Base-by-base conservation (phyloP, 2,113 vertebrate genomes). In the Piprites chloris region DNA sequence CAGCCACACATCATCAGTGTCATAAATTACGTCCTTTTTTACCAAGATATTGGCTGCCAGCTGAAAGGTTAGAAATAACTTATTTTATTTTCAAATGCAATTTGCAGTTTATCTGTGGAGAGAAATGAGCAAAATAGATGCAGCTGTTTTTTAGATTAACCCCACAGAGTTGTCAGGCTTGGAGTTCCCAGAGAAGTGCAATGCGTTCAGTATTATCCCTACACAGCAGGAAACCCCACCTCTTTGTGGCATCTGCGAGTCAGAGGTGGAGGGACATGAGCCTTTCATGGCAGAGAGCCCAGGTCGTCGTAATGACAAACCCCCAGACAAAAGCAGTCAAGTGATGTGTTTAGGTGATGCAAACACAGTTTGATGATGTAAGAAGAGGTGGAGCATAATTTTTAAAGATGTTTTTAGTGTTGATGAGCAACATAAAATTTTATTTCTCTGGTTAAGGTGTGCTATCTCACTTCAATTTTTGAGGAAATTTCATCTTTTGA, bases 81-180 rank as follows among this genome's bases (percentile, higher is more conserved):
- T 97, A 95, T 63, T 97, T 96, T 97, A 95, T 98, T 98, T 98
- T 97, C 96, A 96, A 97, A 95, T 97, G 97, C 91, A 97, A 96
- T 97, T 98, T 98, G 95, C 95, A 96, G 91, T 98, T 97, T 97
- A 89, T 96, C 92, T 95, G 77, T 9, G 65, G 92, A 97, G 90
- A 96, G 96, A 96, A 97, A 97, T 97, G 97, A 98, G 92, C 90
- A 96, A 96, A 98, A 97, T 95, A 96, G 95, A 96, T 97, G 95
- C 97, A 98, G 97, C 97, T 98, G 97, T 96, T 95, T 97, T 93
- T 96, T 87, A 96, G 96, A 96, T 97, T 97, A 98, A 98, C 97
- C 96, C 95, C 61, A 66, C 73, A 24, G 93, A 66, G 55, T 67
- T 17, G 5, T 92, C 71, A 67, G 27, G 17, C 46, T 46, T 73